A percentile compares a stretch with the other conserved stretches of the same genome.
Conservation (phyloP, 2,113 vertebrate genomes). For the Capreolus pygargus region DNA sequence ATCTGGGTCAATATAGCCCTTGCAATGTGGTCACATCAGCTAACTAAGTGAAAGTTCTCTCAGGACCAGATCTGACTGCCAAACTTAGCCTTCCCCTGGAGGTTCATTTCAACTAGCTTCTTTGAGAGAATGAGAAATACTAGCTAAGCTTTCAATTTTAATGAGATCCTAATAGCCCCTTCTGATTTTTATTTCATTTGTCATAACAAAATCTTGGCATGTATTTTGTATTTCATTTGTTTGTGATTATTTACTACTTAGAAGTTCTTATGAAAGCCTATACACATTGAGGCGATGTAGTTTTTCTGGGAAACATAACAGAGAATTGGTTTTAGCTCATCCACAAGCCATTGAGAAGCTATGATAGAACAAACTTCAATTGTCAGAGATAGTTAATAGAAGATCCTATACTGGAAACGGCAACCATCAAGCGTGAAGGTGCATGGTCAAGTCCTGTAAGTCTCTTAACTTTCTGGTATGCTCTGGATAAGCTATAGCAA, state of each 20-base stretch:
- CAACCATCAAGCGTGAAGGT: neutral
- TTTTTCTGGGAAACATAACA: neutral
- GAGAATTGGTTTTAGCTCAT: neutral
- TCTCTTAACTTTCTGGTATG: neutral
- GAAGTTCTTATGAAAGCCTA: neutral
- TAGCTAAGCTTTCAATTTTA: neutral
- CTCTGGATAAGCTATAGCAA: neutral
- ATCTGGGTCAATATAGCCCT: neutral
- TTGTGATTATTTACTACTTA: neutral
- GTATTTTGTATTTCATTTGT: neutral
- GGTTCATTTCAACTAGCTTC: neutral
- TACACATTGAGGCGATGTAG: neutral
- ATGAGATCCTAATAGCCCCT: neutral
- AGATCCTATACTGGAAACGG: neutral
- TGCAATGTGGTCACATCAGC: neutral
- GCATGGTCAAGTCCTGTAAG: neutral
- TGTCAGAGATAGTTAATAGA: neutral
- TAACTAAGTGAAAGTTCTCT: neutral
- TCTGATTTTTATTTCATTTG: neutral
- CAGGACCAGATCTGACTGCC: neutral
- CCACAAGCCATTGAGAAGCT: neutral
- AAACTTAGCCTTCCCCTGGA: neutral
- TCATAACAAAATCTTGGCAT: neutral
- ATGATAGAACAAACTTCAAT: neutral
- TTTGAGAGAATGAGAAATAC: neutral